Evolutionary conservation across 2,113 vertebrate species (phyloP), one percentile per base, ranked within the genome.

Genomic region (Falcunculus frontatus): DNA sequence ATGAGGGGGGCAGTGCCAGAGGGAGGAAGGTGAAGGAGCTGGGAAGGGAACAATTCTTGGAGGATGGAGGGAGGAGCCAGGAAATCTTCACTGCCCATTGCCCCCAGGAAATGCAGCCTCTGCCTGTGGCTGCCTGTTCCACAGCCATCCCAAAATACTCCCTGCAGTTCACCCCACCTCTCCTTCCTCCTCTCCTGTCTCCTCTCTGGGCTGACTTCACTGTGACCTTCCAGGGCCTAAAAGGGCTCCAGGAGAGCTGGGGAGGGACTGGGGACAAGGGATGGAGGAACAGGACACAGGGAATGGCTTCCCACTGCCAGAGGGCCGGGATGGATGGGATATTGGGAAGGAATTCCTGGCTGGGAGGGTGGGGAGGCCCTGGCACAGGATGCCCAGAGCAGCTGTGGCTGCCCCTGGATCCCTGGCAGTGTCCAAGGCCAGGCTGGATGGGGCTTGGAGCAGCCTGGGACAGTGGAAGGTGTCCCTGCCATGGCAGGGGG

Each of bases 1-100:
- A 9, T 0, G 3, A 39, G 5, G 6, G 32, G 14, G 12, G 4
- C 26, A 16, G 5, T n/a, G 35, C 27, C 56, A 41, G 5, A 0
- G 3, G 23, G 60, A 76, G 35, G 67, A 62, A 11, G n/a, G 55
- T 18, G 76, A 86, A 80, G 50, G 49, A 56, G 32, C 6, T 5
- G 2, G 32, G 30, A 44, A 47, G 39, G 47, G 25, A 67, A 7
- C 21, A 65, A 30, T 8, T 22, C 33, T 50, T 35, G 52, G 27
- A 35, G 32, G 32, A 15, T 15, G 49, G 49, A 68, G 39, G 30
- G 30, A 85, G 23, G 35, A 64, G 63, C n/a, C 47, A 50, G 56
- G 68, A 17, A 63, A 75, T 21, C 21, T 70, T 26, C 13, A 15
- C 0, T 49, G 59, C 37, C 30, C 44, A 6, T 27, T 59, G 44